Percentiles rank a stretch among this genome's conserved stretches.
These are phyloP conservation scores for Vulpes ferrilata DNA, from an alignment of 2,113 vertebrate genomes.

Conservation along the genomic window DNA sequence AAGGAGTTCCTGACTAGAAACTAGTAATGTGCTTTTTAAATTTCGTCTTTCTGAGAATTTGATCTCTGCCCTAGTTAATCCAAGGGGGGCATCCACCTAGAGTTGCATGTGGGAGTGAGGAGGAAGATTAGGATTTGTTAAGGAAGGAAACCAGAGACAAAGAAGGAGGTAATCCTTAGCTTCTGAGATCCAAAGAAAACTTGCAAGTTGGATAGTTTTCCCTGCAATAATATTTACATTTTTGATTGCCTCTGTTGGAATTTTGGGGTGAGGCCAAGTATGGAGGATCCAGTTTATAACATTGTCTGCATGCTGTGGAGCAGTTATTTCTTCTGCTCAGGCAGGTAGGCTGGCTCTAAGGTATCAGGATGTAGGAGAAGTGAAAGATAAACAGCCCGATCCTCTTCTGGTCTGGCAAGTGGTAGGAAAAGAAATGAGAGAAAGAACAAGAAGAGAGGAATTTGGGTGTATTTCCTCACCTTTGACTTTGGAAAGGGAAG, in stretches of 20 bases:
- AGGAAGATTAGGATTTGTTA: neutral
- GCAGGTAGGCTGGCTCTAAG: neutral
- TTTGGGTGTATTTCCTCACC: neutral
- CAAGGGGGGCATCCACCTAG: neutral
- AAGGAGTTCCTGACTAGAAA: neutral
- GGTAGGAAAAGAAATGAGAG: neutral
- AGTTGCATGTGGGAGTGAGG: neutral
- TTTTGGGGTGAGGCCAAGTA: too few relatives aligned
- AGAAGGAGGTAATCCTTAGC: neutral
- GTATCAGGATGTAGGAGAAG: neutral
- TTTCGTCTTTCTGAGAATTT: neutral
- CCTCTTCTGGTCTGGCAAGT: neutral
- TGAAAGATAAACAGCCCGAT: neutral
- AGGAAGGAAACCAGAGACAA: neutral
- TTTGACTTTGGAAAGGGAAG: neutral
- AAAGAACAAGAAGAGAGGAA: neutral
- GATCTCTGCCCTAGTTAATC: neutral
- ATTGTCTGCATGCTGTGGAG: too few relatives aligned
- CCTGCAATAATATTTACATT: neutral
- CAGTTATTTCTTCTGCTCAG: neutral
- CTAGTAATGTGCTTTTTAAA: neutral
- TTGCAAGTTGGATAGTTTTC: neutral
- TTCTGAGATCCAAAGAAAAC: neutral
- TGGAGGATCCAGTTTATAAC: neutral
- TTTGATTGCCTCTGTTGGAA: neutral